These are phyloP conservation scores for Tonatia bakeri DNA, from an alignment of 2,113 vertebrate species.

Conservation along the genomic window DNA sequence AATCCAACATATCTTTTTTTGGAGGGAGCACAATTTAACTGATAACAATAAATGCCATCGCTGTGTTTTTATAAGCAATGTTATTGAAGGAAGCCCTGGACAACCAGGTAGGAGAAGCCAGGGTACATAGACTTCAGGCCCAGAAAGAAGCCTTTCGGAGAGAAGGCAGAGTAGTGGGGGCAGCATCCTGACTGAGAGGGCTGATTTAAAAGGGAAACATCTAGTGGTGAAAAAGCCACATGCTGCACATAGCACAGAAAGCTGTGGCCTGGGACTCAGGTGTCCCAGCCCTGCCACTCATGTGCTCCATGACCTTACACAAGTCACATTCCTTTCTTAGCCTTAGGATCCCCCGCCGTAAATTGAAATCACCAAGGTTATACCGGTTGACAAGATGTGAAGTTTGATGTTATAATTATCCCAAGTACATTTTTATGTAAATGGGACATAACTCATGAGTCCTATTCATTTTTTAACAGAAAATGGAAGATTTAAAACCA, in stretches of 20 bases:
- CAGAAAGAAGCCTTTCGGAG: background rate
- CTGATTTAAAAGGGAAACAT: background rate
- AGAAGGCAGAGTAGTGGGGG: background rate
- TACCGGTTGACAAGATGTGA: background rate
- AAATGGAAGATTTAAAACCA: background rate
- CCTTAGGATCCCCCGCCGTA: background rate
- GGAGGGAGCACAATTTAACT: background rate
- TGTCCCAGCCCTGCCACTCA: rapidly evolving
- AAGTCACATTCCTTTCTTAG: background rate
- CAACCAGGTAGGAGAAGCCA: background rate
- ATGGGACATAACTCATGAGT: background rate
- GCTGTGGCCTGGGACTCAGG: rapidly evolving
- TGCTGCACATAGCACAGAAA: rapidly evolving
- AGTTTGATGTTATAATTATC: background rate
- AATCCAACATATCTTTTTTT: background rate
- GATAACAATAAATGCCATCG: background rate
- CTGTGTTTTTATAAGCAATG: background rate
- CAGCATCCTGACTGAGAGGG: background rate
- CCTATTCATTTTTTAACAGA: background rate
- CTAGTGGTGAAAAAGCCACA: background rate
- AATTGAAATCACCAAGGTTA: background rate
- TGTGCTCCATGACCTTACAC: background rate
- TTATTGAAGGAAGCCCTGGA: background rate
- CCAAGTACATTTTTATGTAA: background rate
- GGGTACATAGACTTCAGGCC: background rate